Base-by-base conservation (phyloP, 2,888 invertebrate species). In the Maniola hyperantus region DNA sequence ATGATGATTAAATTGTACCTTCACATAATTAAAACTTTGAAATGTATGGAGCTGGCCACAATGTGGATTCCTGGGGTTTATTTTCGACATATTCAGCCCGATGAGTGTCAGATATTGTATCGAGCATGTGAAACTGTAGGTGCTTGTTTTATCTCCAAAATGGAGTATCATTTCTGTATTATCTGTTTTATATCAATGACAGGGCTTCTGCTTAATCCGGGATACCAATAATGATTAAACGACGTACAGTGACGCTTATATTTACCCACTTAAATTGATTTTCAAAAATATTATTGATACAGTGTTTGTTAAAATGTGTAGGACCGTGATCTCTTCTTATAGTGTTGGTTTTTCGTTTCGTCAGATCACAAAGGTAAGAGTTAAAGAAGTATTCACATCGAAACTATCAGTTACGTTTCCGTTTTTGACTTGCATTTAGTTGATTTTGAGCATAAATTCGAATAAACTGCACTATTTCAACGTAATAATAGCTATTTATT, bases 201-300 rank as follows among this genome's bases (percentile, higher is more conserved):
- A 39, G n/a, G 34, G 64, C 64, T 48, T 11, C 26, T 15, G 5
- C 18, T 6, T 64, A 64, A 64, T 64, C 60, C 60, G 34, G 54
- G 55, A 46, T 39, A 4, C 48, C n/a, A 34, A 18, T 20, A 26
- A 44, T 60, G 15, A 36, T 11, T 15, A 18, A 48, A 13, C 51
- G 11, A 4, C 51, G 26, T 11, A 6, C 5, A 5, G 26, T 51
- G 13, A 26, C 13, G 39, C 10, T 39, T 39, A 39, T 4, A 26
- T 26, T 26, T 15, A 6, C n/a, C n/a, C n/a, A n/a, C n/a, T 44
- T 44, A 44, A 1, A 5, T 44, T 44, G n/a, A 13, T 44, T 44
- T 44, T 44, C 44, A 44, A n/a, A 44, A 44, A 44, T 48, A 34
- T 15, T 34, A 54, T 54, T 34, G n/a, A n/a, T n/a, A n/a, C n/a